A percentile compares a stretch with the other conserved stretches of the same genome.
These are phyloP conservation scores for Myioborus miniatus DNA, from an alignment of 2,797 vertebrate genomes.

Conservation along the genomic window DNA sequence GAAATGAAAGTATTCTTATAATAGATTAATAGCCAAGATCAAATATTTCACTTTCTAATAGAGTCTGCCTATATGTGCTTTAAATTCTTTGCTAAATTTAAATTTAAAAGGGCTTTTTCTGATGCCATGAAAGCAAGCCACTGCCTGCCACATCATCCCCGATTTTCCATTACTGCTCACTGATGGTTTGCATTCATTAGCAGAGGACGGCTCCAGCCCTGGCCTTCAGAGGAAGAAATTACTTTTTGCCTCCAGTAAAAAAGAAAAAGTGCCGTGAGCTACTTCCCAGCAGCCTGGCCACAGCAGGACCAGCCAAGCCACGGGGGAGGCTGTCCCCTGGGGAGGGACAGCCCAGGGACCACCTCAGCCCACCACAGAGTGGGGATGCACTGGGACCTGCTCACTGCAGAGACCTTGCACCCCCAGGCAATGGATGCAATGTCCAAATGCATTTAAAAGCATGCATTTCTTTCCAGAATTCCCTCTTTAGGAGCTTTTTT, in stretches of 20 bases:
- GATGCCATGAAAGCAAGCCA: background rate
- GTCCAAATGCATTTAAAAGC: background rate
- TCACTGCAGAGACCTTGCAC: background rate
- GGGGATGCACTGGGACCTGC: background rate
- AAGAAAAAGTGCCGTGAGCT: background rate
- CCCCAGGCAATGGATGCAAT: background rate
- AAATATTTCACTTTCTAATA: constrained; percentile 60
- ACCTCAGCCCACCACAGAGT: accelerated
- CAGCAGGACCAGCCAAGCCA: background rate
- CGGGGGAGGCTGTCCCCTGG: background rate
- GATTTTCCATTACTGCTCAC: constrained; percentile 22
- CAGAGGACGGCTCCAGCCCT: background rate
- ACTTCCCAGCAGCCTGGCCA: background rate
- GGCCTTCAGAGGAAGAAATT: background rate
- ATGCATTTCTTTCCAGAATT: background rate
- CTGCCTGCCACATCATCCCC: background rate
- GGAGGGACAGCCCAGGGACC: background rate
- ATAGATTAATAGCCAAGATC: constrained; percentile 58
- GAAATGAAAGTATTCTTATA: constrained; percentile 50
- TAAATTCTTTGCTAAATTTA: constrained; percentile 20
- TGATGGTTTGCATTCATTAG: background rate
- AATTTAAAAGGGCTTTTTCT: constrained; percentile 2
- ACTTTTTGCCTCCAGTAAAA: background rate
- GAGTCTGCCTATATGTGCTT: constrained; percentile 31
- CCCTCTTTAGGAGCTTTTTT: background rate